A percentile compares a stretch with the other conserved stretches of the same genome.
These are phyloP conservation scores for Phragmatobia fuliginosa DNA, from an alignment of 2,888 invertebrate species.

Conservation along the genomic window DNA sequence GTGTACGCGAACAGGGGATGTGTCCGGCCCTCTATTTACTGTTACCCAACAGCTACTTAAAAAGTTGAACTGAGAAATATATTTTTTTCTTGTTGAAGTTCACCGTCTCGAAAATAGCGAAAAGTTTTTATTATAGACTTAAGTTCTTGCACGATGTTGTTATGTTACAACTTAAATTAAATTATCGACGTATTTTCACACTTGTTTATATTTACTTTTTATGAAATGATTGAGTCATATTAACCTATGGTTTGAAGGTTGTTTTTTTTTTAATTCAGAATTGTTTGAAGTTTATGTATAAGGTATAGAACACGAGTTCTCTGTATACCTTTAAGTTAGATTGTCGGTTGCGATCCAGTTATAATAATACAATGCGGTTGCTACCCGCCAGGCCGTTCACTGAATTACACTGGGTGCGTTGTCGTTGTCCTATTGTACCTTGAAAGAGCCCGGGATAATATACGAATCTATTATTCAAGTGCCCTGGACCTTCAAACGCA, in stretches of 20 bases:
- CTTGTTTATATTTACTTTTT: conserved; percentile 39
- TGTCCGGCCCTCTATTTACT: conserved; percentile 67
- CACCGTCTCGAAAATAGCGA: conserved; percentile 50
- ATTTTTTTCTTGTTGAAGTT: conserved; percentile 53
- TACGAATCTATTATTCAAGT: conserved; percentile 85
- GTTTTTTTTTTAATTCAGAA: no score
- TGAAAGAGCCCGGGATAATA: conserved; percentile 74
- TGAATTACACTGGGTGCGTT: conserved; percentile 78
- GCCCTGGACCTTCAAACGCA: conserved; percentile 74
- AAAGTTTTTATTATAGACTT: conserved; percentile 52
- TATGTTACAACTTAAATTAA: conserved; percentile 53
- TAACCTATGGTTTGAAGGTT: no score
- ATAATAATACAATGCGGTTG: conserved; percentile 73
- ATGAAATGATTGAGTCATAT: conserved; percentile 36
- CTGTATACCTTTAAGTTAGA: conserved; percentile 65
- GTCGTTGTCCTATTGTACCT: conserved; percentile 77
- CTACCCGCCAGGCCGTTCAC: conserved; percentile 69
- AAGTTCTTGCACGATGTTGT: conserved; percentile 54
- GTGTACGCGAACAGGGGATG: conserved; percentile 66
- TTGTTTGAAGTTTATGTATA: conserved; percentile 33
- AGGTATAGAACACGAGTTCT: conserved; percentile 27
- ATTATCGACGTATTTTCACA: conserved; percentile 49
- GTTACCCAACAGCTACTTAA: conserved; percentile 62
- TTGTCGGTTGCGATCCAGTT: conserved; percentile 57
- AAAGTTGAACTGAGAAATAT: conserved; percentile 57